Conservation (phyloP, 2,888 invertebrate species). For the Leucophenga maculata region DNA sequence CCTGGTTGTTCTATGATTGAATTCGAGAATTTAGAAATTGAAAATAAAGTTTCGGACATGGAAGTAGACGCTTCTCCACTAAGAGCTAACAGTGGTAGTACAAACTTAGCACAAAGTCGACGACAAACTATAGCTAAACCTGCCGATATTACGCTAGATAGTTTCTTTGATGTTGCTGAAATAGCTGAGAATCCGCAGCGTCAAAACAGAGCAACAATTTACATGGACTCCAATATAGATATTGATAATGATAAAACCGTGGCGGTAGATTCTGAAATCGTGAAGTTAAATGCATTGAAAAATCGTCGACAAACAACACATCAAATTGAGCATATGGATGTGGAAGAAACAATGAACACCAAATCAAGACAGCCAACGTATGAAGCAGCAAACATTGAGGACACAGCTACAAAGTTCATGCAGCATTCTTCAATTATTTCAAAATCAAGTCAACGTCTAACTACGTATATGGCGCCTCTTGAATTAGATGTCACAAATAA, state of each 20-base stretch:
- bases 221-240: neutral
- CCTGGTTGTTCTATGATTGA: constrained; percentile 53
- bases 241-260: neutral
- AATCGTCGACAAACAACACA: neutral
- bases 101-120: too few species aligned
- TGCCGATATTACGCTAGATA: constrained; percentile 11
- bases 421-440: too few species aligned
- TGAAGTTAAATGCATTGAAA: neutral
- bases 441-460: too few species aligned
- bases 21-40: constrained; percentile 47
- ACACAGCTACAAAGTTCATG: too few species aligned
- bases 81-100: neutral
- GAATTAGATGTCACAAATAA: too few species aligned
- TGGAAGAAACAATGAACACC: neutral
- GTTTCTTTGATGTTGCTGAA: too few species aligned
- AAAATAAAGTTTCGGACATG: constrained; percentile 39
- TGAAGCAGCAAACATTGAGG: too few species aligned
- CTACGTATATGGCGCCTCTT: too few species aligned
- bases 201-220: neutral
- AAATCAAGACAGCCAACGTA: too few species aligned
- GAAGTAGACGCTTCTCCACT: constrained; percentile 25
- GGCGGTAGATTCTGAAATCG: neutral
- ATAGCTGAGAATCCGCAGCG: neutral
- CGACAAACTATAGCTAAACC: constrained; percentile 3
- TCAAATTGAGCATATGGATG: neutral